A percentile compares a stretch with the other conserved stretches of the same genome.
Evolutionary conservation across 1,140 invertebrate species (phyloP).

Genomic region (Anthonomus grandis): DNA sequence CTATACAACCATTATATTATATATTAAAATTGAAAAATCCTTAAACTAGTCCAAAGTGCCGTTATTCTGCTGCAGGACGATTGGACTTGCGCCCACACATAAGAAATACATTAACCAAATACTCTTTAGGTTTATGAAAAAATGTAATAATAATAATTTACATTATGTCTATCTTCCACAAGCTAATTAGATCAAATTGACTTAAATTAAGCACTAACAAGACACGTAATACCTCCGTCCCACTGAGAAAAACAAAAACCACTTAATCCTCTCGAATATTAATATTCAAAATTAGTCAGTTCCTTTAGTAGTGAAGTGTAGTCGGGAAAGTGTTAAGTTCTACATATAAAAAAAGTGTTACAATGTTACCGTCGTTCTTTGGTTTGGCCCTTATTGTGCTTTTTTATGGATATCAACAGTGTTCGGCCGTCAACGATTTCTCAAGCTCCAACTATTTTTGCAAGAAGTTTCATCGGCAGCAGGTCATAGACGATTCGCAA

Average conservation of each 20-base stretch:
- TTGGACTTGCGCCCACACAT: too few species aligned
- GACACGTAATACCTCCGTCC: constrained; percentile 14
- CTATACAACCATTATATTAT: too few species aligned
- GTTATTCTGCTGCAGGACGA: too few species aligned
- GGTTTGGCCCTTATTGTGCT: background rate
- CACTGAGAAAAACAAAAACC: constrained; percentile 8
- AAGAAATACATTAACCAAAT: too few species aligned
- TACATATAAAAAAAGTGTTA: background rate
- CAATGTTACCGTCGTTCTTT: background rate
- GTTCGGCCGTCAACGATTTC: constrained; percentile 6
- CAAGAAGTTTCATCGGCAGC: constrained; percentile 33
- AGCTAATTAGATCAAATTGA: constrained; percentile 19
- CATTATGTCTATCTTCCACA: too few species aligned
- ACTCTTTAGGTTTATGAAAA: too few species aligned
- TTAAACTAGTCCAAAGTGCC: too few species aligned
- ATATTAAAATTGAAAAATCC: too few species aligned
- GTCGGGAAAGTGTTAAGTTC: background rate
- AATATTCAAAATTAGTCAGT: constrained; percentile 5
- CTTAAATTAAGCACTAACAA: constrained; percentile 22
- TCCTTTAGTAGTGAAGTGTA: background rate
- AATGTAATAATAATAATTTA: too few species aligned
- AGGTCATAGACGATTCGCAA: constrained; percentile 37
- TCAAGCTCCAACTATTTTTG: constrained; percentile 31
- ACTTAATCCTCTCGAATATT: constrained; percentile 12
- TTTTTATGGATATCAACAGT: constrained; percentile 4